Evolutionary conservation across 2,888 invertebrate genomes (phyloP).

Genomic region (Norana najaformis): DNA sequence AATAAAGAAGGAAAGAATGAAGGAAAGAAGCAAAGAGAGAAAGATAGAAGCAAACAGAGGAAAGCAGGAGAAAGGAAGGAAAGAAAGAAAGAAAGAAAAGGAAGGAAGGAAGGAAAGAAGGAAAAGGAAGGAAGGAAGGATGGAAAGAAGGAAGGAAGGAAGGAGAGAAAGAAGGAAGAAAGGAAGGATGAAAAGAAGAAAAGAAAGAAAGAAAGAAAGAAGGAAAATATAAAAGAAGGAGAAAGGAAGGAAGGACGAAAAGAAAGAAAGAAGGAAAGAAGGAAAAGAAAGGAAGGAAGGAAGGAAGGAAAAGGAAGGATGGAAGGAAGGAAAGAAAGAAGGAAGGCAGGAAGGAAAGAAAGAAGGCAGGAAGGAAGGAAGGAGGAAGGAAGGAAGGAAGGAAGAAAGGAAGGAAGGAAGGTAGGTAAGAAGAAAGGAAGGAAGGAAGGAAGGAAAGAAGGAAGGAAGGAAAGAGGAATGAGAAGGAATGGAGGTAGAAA

Average conservation of each 20-base stretch:
- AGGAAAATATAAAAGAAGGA: not conserved
- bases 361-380: not conserved
- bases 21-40: not conserved
- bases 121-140: not conserved
- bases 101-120: not conserved
- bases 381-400: not conserved
- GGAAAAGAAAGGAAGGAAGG: not conserved
- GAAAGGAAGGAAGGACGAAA: not conserved
- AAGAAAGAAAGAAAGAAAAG: not conserved
- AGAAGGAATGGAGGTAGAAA: not conserved
- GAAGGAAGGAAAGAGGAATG: not conserved
- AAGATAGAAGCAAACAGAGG: not conserved
- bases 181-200: not conserved
- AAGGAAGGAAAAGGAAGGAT: not conserved
- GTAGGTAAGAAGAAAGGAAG: not conserved
- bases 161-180: not conserved
- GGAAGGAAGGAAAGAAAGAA: not conserved
- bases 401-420: not conserved
- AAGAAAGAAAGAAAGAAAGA: not conserved
- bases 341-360: not conserved
- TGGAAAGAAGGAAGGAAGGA: not conserved
- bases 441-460: not conserved
- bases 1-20: not conserved
- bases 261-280: not conserved
- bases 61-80: no score